Percentiles rank a stretch among this genome's conserved stretches.
Conservation (phyloP, 1,140 invertebrate genomes). For the Drosophila pseudoananassae region DNA sequence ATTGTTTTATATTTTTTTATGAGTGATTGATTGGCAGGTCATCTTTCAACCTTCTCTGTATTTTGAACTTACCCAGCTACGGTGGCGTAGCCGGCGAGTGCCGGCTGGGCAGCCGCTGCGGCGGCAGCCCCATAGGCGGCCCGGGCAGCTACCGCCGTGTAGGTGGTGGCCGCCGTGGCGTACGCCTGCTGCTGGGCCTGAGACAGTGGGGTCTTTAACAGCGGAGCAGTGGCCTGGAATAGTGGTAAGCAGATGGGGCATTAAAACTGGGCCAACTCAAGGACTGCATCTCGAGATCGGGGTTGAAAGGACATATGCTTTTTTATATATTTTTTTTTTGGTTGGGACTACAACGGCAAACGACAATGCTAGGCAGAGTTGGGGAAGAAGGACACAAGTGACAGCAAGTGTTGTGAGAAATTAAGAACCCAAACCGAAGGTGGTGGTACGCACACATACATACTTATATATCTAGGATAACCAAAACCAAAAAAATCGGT, state of each 20-base stretch:
- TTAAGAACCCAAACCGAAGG: constrained; percentile 51
- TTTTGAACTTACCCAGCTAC: constrained; percentile 84
- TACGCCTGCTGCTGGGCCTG: constrained; percentile 88
- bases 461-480: constrained; percentile 16
- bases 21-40: background rate
- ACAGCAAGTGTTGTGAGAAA: constrained; percentile 51
- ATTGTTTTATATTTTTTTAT: background rate
- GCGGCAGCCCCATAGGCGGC: constrained; percentile 93
- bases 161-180: constrained; percentile 89
- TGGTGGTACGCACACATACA: constrained; percentile 31
- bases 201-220: constrained; percentile 88
- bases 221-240: constrained; percentile 88
- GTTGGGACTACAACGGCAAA: constrained; percentile 52
- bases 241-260: constrained; percentile 83
- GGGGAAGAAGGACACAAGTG: constrained; percentile 15
- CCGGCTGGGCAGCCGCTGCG: constrained; percentile 90
- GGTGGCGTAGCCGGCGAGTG: constrained; percentile 88
- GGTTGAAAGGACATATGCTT: background rate
- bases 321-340: constrained; percentile 5
- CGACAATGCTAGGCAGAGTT: constrained; percentile 56
- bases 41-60: background rate
- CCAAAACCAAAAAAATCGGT: constrained; percentile 35
- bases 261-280: constrained; percentile 62
- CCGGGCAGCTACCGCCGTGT: constrained; percentile 92
- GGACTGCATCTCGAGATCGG: constrained; percentile 37